Percentiles rank a stretch among this genome's conserved stretches.
Evolutionary conservation across 2,113 vertebrate species (phyloP).

Genomic region (Connochaetes taurinus): DNA sequence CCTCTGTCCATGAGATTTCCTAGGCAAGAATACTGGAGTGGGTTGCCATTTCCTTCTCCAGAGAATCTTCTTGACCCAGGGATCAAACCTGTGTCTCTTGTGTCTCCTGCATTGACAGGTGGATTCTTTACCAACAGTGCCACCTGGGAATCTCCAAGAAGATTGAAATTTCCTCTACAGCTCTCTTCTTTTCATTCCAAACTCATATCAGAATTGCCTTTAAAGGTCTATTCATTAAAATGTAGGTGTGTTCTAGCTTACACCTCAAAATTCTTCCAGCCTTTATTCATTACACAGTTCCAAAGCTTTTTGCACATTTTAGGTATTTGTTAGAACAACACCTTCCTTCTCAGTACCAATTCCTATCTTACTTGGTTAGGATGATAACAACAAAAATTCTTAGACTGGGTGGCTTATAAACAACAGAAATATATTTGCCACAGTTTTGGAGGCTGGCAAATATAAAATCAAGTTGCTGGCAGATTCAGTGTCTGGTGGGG

Average conservation of each 20-base stretch:
- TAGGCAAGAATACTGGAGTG: neutral
- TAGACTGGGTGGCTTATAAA: neutral
- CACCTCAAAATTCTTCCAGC: neutral
- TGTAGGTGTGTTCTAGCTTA: neutral
- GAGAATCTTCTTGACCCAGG: neutral
- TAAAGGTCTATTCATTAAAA: neutral
- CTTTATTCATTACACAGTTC: neutral
- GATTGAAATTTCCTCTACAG: neutral
- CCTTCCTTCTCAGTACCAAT: neutral
- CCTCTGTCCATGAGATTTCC: neutral
- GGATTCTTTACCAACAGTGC: neutral
- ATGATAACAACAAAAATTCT: neutral
- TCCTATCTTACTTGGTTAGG: neutral
- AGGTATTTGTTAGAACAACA: neutral
- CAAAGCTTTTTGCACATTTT: neutral
- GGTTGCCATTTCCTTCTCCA: neutral
- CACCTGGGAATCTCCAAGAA: neutral
- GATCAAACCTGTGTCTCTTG: neutral
- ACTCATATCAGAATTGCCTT: neutral
- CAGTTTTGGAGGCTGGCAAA: neutral
- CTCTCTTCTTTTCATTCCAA: neutral
- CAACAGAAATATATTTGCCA: neutral
- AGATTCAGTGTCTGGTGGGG: neutral
- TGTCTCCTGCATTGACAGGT: neutral
- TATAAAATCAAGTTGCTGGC: neutral